Conservation (phyloP, 2,888 invertebrate species). For the Dryomyza anilis region DNA sequence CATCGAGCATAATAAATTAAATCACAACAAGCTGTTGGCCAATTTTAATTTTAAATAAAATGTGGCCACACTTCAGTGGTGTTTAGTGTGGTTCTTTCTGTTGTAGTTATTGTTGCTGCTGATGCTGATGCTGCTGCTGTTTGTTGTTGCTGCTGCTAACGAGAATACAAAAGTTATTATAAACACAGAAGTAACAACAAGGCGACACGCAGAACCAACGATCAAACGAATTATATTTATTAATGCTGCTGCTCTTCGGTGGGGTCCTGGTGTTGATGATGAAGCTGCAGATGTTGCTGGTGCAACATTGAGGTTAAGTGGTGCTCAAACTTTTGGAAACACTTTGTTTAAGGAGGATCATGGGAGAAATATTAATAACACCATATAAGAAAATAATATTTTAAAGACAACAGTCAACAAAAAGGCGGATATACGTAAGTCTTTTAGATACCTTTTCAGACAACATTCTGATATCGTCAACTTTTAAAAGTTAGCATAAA, state of each 20-base stretch:
- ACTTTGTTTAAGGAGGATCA: background rate
- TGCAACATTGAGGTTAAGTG: background rate
- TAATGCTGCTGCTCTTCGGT: background rate
- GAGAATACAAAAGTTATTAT: background rate
- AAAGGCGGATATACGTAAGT: no score
- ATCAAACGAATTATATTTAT: slow-evolving; percentile 4
- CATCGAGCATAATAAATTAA: slow-evolving; percentile 51
- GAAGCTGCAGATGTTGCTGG: background rate
- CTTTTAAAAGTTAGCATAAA: no score
- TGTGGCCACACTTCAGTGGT: slow-evolving; percentile 8
- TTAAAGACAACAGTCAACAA: background rate
- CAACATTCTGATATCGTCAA: no score
- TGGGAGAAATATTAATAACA: background rate
- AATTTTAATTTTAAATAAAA: slow-evolving; percentile 44
- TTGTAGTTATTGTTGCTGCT: background rate
- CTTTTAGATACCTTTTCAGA: no score
- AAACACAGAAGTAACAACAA: slow-evolving; percentile 12
- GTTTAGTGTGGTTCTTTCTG: background rate
- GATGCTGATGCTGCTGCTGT: no score
- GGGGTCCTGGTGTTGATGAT: background rate
- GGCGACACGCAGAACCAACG: slow-evolving; percentile 4
- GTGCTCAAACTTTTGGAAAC: background rate
- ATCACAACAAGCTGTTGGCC: slow-evolving; percentile 53
- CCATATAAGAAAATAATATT: background rate
- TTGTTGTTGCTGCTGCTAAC: background rate